These are phyloP conservation scores for Eonycteris spelaea DNA, from an alignment of 2,113 vertebrate genomes.

Conservation along the genomic window DNA sequence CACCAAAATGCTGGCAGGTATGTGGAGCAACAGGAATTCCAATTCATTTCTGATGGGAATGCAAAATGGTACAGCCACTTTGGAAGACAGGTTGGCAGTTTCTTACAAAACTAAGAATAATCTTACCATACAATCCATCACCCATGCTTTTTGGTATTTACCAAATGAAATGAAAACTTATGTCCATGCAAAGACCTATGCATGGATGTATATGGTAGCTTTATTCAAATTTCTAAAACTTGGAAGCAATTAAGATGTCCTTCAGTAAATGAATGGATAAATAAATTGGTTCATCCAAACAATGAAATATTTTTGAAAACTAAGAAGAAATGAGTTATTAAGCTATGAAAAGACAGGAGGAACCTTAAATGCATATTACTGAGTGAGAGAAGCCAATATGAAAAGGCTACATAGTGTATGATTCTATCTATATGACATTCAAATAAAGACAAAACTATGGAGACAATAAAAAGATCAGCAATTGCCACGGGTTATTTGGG, in stretches of 20 bases:
- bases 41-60: background rate
- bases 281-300: background rate
- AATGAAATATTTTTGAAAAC: background rate
- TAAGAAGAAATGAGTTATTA: background rate
- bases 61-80: background rate
- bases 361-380: background rate
- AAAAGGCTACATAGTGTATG: background rate
- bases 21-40: background rate
- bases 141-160: background rate
- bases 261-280: background rate
- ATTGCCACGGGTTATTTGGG: background rate
- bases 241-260: background rate
- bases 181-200: background rate
- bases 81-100: background rate
- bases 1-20: background rate
- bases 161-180: background rate
- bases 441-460: background rate
- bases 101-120: background rate
- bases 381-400: background rate
- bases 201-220: background rate
- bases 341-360: background rate
- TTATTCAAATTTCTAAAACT: background rate
- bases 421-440: background rate
- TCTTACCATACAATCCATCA: background rate
- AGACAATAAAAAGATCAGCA: background rate